Evolutionary conservation across 2,113 vertebrate species (phyloP).

Genomic region (Psammodynastes pulverulentus): DNA sequence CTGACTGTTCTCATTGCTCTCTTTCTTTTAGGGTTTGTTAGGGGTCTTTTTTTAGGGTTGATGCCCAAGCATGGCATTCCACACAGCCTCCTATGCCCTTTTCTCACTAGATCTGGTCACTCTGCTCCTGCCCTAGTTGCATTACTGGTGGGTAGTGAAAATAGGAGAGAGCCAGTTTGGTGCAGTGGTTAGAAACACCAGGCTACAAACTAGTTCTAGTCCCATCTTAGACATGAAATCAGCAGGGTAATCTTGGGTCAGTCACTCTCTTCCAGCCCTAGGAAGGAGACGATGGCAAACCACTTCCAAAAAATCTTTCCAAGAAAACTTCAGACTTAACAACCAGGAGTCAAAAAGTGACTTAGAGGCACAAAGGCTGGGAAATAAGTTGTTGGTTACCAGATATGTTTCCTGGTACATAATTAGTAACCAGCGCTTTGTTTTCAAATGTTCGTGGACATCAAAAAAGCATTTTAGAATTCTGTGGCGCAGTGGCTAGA

Average conservation of each 20-base stretch:
- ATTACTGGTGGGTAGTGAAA: background rate
- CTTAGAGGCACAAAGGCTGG: background rate
- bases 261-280: background rate
- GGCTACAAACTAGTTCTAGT: background rate
- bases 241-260: background rate
- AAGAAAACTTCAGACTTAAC: background rate
- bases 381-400: background rate
- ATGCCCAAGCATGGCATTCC: background rate
- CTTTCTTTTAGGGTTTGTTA: background rate
- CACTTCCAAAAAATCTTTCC: background rate
- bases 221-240: background rate
- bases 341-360: background rate
- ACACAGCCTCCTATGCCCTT: background rate
- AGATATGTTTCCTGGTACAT: background rate
- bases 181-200: background rate
- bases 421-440: background rate
- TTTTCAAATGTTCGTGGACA: background rate
- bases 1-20: background rate
- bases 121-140: background rate
- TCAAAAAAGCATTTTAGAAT: background rate
- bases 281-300: background rate
- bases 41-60: background rate
- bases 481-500: background rate
- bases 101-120: background rate
- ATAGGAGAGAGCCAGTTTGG: background rate